A percentile compares a stretch with the other conserved stretches of the same genome.
Conservation (phyloP, 2,113 vertebrate species). For the Pedionomus torquatus region DNA sequence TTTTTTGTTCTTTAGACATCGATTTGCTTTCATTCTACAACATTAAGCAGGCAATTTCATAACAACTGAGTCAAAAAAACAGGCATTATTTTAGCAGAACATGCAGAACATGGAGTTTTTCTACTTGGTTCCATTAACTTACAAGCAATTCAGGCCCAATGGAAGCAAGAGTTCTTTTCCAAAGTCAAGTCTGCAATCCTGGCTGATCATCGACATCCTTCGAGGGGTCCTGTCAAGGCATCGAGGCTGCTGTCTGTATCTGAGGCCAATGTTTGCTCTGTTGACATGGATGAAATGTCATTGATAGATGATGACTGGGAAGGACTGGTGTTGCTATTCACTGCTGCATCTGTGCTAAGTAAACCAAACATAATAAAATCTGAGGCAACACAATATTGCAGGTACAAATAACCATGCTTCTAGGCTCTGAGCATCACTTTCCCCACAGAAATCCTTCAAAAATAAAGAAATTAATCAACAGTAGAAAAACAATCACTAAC, state of each 20-base stretch:
- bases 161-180: constrained; percentile 66
- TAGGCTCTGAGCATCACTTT: not conserved
- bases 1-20: constrained; percentile 65
- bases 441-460: not conserved
- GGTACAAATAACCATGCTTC: not conserved
- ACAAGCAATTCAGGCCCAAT: constrained; percentile 69
- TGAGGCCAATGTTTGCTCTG: constrained; percentile 97
- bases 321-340: constrained; percentile 88
- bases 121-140: constrained; percentile 77
- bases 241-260: constrained; percentile 99
- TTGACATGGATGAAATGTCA: constrained; percentile 98
- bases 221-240: constrained; percentile 88
- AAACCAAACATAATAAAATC: constrained; percentile 82
- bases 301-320: constrained; percentile 97
- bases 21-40: constrained; percentile 72
- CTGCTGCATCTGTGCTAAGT: constrained; percentile 86
- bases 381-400: constrained; percentile 71
- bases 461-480: not conserved
- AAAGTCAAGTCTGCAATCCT: constrained; percentile 39
- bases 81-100: constrained; percentile 78
- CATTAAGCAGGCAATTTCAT: constrained; percentile 73
- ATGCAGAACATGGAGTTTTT: constrained; percentile 83
- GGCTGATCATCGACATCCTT: constrained; percentile 87
- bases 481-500: not conserved
- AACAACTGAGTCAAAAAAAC: constrained; percentile 74